phyloP scores from a whole-genome alignment of 2,797 vertebrate species.

The Capromys pilorides region DNA sequence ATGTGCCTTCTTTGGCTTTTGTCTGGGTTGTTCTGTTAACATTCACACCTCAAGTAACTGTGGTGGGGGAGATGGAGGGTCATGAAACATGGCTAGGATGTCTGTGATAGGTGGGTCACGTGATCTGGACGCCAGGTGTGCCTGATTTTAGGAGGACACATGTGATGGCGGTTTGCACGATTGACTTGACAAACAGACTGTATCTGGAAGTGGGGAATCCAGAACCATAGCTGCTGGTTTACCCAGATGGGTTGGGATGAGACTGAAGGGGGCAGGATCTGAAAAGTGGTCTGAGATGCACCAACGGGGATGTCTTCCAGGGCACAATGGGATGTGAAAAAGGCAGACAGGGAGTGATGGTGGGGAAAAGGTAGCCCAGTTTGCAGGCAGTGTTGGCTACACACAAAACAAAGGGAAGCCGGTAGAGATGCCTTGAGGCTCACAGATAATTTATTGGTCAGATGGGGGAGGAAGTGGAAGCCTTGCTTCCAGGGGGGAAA shows the following conservation, averaged over 20 bases:
- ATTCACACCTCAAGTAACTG: not conserved
- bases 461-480: not conserved
- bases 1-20: not conserved
- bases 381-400: not conserved
- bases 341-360: not conserved
- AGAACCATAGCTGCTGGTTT: not conserved
- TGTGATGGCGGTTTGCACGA: not conserved
- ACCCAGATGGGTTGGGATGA: not conserved
- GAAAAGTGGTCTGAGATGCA: not conserved
- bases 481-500: not conserved
- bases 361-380: not conserved
- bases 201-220: not conserved
- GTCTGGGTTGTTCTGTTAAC: not conserved
- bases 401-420: not conserved
- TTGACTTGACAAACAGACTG: not conserved
- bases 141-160: not conserved
- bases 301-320: not conserved
- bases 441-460: not conserved
- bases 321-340: not conserved
- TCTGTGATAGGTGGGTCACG: not conserved
- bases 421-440: not conserved
- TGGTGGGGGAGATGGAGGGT: not conserved
- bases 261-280: not conserved
- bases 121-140: not conserved
- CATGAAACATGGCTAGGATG: not conserved